A percentile compares a stretch with the other conserved stretches of the same genome.
These are phyloP conservation scores for Chaenocephalus aceratus DNA, from an alignment of 2,113 vertebrate species.

Conservation along the genomic window DNA sequence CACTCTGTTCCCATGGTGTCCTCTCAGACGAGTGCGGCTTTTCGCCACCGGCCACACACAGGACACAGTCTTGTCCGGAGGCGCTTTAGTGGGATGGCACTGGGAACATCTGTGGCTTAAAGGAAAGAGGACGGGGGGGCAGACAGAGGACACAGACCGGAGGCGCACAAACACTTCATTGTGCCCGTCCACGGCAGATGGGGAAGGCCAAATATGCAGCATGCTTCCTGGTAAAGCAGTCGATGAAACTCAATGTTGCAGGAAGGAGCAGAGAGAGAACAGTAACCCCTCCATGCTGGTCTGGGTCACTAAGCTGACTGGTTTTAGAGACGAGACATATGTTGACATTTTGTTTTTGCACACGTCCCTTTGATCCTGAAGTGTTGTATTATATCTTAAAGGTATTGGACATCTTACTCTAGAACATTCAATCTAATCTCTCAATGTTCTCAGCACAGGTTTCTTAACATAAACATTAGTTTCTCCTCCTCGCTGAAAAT, in stretches of 20 bases:
- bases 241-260: constrained; percentile 55
- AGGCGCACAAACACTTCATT: constrained; percentile 87
- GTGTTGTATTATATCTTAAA: background rate
- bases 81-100: constrained; percentile 76
- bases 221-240: constrained; percentile 85
- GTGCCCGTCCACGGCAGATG: constrained; percentile 88
- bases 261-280: constrained; percentile 49
- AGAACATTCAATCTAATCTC: too few relatives aligned
- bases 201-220: constrained; percentile 86
- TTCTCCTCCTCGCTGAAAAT: background rate
- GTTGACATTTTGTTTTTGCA: background rate
- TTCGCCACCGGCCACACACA: constrained; percentile 55
- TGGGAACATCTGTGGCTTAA: constrained; percentile 87
- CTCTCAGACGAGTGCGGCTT: constrained; percentile 51
- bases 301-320: background rate
- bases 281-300: background rate
- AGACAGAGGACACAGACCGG: constrained; percentile 75
- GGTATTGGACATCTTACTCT: too few relatives aligned
- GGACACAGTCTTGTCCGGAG: constrained; percentile 67
- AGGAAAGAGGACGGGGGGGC: constrained; percentile 64
- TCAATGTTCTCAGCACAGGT: background rate
- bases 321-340: background rate
- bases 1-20: constrained; percentile 57
- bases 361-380: background rate
- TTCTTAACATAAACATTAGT: background rate